Evolutionary conservation across 2,888 invertebrate genomes (phyloP).

Genomic region (Xestia ashworthii): DNA sequence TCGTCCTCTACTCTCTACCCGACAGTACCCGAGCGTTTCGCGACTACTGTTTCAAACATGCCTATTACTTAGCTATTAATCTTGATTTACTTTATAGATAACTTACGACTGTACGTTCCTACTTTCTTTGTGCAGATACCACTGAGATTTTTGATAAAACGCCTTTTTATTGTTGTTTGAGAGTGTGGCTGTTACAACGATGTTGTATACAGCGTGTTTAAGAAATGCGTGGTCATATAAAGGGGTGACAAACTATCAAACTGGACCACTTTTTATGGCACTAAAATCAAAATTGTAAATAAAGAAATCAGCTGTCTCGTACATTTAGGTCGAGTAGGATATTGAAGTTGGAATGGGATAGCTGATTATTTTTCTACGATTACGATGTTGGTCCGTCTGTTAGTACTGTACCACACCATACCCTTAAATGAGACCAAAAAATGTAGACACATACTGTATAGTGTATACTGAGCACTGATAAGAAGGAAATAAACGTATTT

Average conservation of each 20-base stretch:
- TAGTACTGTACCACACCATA: not conserved
- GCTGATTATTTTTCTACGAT: not conserved
- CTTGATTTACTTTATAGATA: slow-evolving; percentile 74
- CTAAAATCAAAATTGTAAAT: not conserved
- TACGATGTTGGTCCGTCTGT: not conserved
- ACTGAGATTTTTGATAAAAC: slow-evolving; percentile 45
- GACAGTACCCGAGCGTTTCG: slow-evolving; percentile 74
- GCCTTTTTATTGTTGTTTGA: slow-evolving; percentile 47
- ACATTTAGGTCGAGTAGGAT: not conserved
- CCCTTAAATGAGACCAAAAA: not conserved
- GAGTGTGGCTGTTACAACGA: slow-evolving; percentile 10
- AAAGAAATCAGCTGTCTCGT: not conserved
- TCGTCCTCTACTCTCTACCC: slow-evolving; percentile 77
- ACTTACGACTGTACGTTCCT: slow-evolving; percentile 42
- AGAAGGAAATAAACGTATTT: slow-evolving; percentile 3
- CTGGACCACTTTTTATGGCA: not conserved
- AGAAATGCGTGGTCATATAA: not conserved
- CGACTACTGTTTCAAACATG: slow-evolving; percentile 82
- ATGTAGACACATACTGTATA: not conserved
- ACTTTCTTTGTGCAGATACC: slow-evolving; percentile 35
- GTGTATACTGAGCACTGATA: slow-evolving; percentile 10
- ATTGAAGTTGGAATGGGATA: not conserved
- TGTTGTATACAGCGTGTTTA: slow-evolving; percentile 1
- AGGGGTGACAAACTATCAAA: not conserved
- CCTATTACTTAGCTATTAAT: slow-evolving; percentile 78